These are phyloP conservation scores for Trinectes maculatus DNA, from an alignment of 2,113 vertebrate species.

Conservation along the genomic window DNA sequence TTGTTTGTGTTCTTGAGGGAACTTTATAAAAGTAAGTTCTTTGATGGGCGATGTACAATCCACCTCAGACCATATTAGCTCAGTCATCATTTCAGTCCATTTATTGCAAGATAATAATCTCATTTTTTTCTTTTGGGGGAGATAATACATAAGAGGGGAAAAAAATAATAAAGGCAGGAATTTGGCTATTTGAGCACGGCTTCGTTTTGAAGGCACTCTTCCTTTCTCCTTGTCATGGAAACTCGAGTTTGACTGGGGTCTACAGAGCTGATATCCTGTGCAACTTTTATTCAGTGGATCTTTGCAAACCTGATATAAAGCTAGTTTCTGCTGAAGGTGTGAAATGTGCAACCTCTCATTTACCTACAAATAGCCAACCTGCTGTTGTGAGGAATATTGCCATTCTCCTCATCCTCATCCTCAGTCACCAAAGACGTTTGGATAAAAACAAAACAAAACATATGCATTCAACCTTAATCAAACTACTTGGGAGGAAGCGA, in stretches of 20 bases:
- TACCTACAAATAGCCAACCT: slow-evolving; percentile 11
- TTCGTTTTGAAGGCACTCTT: slow-evolving; percentile 2
- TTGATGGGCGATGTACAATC: too few species aligned
- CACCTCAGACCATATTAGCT: too few species aligned
- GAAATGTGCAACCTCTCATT: slow-evolving; percentile 47
- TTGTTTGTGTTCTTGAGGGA: too few species aligned
- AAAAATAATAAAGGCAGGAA: neutral
- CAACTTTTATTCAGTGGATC: slow-evolving; percentile 13
- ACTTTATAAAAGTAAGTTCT: too few species aligned
- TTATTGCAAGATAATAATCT: slow-evolving; percentile 28
- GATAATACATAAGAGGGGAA: too few species aligned
- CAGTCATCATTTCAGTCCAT: neutral
- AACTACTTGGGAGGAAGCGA: neutral
- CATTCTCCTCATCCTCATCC: slow-evolving; percentile 13
- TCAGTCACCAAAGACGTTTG: slow-evolving; percentile 13
- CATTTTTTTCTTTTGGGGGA: too few species aligned
- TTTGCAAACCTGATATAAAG: slow-evolving; percentile 26
- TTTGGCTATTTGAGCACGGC: neutral
- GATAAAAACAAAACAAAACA: slow-evolving; percentile 14
- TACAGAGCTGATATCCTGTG: neutral
- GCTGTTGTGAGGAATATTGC: slow-evolving; percentile 29
- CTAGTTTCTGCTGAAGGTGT: slow-evolving; percentile 52
- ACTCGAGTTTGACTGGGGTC: slow-evolving; percentile 9
- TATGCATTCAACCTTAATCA: neutral
- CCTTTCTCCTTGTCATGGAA: slow-evolving; percentile 6